A percentile compares a stretch with the other conserved stretches of the same genome.
These are phyloP conservation scores for Phrixothrix hirtus DNA, from an alignment of 2,888 invertebrate species.

Conservation along the genomic window DNA sequence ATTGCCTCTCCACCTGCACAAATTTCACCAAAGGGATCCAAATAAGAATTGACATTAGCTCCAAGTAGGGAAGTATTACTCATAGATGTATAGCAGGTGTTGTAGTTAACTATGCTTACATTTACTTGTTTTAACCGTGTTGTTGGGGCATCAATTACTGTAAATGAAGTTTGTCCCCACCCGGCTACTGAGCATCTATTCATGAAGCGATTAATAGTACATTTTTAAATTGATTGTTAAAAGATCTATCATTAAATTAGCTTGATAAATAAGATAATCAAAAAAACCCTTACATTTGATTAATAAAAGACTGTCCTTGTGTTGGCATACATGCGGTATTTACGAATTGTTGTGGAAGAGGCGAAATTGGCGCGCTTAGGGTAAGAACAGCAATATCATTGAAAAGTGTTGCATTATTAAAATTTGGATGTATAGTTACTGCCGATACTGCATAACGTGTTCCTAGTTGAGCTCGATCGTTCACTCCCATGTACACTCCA, in stretches of 20 bases:
- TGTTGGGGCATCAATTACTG: constrained; percentile 51
- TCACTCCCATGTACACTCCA: constrained; percentile 37
- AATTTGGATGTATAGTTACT: constrained; percentile 62
- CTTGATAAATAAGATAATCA: neutral
- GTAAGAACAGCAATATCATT: constrained; percentile 82
- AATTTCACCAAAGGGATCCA: constrained; percentile 48
- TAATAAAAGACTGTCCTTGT: constrained; percentile 43
- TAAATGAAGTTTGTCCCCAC: constrained; percentile 84
- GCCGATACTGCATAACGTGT: constrained; percentile 37
- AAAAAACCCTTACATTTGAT: constrained; percentile 40
- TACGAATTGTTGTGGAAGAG: constrained; percentile 61
- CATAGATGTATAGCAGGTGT: constrained; percentile 51
- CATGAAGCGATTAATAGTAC: no score
- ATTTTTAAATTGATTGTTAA: no score
- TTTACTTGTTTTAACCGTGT: constrained; percentile 75
- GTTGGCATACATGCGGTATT: constrained; percentile 67
- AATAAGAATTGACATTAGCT: constrained; percentile 44
- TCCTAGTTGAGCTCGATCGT: constrained; percentile 28
- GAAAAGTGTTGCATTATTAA: constrained; percentile 70
- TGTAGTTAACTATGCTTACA: constrained; percentile 69
- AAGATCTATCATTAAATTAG: no score
- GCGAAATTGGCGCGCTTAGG: constrained; percentile 63
- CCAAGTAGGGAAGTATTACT: constrained; percentile 40
- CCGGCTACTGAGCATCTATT: constrained; percentile 75
- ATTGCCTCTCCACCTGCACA: constrained; percentile 50